Evolutionary conservation across 2,888 invertebrate species (phyloP), one percentile per base, ranked within the genome.

Genomic region (Synanthedon myopaeformis): DNA sequence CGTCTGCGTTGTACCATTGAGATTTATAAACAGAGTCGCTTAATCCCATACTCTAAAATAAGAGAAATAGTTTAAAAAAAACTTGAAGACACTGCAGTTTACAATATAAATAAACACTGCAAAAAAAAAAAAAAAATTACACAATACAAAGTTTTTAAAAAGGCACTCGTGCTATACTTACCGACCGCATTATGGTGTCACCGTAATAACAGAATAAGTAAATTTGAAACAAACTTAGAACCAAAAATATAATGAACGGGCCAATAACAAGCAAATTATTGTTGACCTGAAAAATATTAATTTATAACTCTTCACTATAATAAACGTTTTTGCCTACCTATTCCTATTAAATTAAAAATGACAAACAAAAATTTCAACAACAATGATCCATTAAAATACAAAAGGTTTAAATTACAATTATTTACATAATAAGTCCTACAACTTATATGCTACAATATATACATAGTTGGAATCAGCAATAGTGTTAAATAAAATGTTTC

Each of bases 201-300:
- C 80, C 74, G 48, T 69, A 79, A 59, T 75, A 76, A 58, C 79
- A 80, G 23, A 76, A 61, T 4, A 74, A 58, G 59, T 64, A 79
- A 61, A 76, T 72, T 63, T 81, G 79, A 11, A 72, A 51, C 48
- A 70, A 59, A n/a, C 69, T 69, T 57, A 72, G 60, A 4, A 58
- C 48, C 2, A 78, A 60, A 55, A 78, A 77, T 6, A 61, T 52
- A 3, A 69, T 58, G 55, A 76, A 80, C 4, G 76, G 72, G 3
- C 62, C 57, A 57, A 68, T 67, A 42, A 70, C 51, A 14, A 65
- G 56, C n/a, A 67, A 52, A 49, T 70, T 68, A 13, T 70, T 60
- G 1, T 72, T 67, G 42, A 64, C 70, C 78, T 80, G 63, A 23
- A 75, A 77, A 42, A 52, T 58, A 58, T 35, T 35, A 35, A 8